Evolutionary conservation across 2,797 vertebrate genomes (phyloP).

Genomic region (Pipistrellus kuhlii): DNA sequence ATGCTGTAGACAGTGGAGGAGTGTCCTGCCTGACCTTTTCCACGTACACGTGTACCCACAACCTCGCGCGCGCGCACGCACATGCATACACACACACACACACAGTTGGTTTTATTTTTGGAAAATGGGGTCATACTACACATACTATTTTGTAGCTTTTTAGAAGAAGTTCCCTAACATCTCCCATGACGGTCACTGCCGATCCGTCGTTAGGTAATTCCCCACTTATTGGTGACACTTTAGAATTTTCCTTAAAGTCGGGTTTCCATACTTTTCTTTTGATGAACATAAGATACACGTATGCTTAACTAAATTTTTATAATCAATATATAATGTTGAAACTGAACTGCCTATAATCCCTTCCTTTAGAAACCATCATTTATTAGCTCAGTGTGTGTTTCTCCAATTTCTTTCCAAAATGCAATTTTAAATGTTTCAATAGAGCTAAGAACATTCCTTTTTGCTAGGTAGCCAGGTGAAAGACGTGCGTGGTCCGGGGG

Average conservation of each 20-base stretch:
- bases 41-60: rapidly evolving
- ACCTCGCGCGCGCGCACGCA: rapidly evolving
- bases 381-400: neutral
- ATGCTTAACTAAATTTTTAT: neutral
- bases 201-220: neutral
- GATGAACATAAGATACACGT: neutral
- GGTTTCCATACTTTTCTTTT: neutral
- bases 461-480: neutral
- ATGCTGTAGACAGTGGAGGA: neutral
- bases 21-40: neutral
- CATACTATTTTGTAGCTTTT: neutral
- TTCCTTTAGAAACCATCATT: neutral
- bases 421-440: neutral
- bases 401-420: neutral
- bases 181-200: neutral
- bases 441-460: neutral
- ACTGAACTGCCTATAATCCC: neutral
- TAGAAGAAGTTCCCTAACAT: neutral
- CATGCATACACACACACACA: neutral
- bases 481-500: neutral
- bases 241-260: neutral
- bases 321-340: neutral
- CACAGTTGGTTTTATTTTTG: neutral
- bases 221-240: neutral
- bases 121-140: neutral